These are phyloP conservation scores for Nothocercus julius DNA, from an alignment of 2,113 vertebrate species.

Conservation along the genomic window DNA sequence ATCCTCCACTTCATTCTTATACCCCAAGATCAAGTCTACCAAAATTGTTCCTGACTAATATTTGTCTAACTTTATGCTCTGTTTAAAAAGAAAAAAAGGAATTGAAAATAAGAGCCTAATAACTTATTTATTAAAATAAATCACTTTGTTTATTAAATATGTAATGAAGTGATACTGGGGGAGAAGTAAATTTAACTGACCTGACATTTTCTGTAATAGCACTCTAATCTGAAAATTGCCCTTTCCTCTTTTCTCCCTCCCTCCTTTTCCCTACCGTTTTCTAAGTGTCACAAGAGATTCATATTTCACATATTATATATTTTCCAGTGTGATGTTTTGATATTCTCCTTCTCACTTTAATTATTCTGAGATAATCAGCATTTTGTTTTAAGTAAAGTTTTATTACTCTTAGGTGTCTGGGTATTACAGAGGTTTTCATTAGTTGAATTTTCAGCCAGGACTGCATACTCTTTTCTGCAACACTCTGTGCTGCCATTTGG, in stretches of 20 bases:
- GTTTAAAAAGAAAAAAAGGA: not conserved
- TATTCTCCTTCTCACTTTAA: not conserved
- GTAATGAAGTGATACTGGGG: not conserved
- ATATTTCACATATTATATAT: not conserved
- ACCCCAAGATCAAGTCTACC: not conserved
- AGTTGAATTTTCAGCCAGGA: not conserved
- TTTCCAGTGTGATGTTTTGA: not conserved
- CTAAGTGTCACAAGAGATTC: not conserved
- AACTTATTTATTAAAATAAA: not conserved
- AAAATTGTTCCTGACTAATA: not conserved
- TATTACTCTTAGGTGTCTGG: not conserved
- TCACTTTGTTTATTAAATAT: not conserved
- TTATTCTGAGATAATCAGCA: not conserved
- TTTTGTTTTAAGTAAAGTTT: not conserved
- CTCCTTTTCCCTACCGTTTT: not conserved
- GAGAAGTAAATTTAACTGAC: conserved; percentile 3
- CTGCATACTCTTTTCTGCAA: not conserved
- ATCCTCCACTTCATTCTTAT: not conserved
- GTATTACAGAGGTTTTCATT: not conserved
- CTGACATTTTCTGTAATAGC: not conserved
- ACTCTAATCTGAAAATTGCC: not conserved
- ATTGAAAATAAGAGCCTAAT: not conserved
- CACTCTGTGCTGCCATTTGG: not conserved
- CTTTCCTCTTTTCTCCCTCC: not conserved
- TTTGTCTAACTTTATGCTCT: not conserved